Base-by-base conservation (phyloP, 2,113 vertebrate genomes). In the Gopherus evgoodei region DNA sequence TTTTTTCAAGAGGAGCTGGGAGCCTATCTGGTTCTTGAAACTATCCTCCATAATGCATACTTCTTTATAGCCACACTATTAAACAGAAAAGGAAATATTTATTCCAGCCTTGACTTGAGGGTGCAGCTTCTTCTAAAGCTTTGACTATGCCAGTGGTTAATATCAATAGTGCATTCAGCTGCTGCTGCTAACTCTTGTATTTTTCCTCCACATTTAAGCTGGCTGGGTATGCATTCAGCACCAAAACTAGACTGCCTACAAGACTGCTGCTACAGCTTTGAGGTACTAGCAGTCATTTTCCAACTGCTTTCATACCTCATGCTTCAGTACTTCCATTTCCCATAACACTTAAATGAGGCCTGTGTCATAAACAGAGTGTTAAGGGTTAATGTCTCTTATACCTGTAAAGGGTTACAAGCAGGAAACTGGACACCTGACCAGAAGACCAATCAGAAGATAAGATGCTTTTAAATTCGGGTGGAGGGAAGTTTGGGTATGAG, bases 31-130 rank as follows among this genome's bases (percentile, higher is more conserved):
- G 62, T 81, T 95, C 44, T 75, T 29, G 16, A 2, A 27, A 24
- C 24, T 92, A 76, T 44, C 22, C 22, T 52, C 79, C 88, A 14
- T 38, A 84, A 38, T 83, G 27, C 38, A 57, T 35, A 2, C 79
- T 85, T 95, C 52, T 25, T 92, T 76, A 92, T 84, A 94, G 42
- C 50, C 92, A 88, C 94, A 95, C 94, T 94, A 88, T 76, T 83
- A 88, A 91, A 56, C 25, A 84, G 3, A 93, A 93, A 85, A 82
- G 57, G 24, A 78, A 78, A 14, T 78, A 78, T 27, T 78, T 47
- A 47, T 25, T 78, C 22, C 11, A 78, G 11, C 25, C 75, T 78
- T 44, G 42, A 78, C 25, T 42, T 42, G 75, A 76, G 72, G 72
- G 24, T 14, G 22, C 42, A 78, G 25, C 24, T 44, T 47, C 42